Percentiles rank a stretch among this genome's conserved stretches.
These are phyloP conservation scores for Drosophila pectinifera DNA, from an alignment of 1,140 invertebrate genomes.

Conservation along the genomic window DNA sequence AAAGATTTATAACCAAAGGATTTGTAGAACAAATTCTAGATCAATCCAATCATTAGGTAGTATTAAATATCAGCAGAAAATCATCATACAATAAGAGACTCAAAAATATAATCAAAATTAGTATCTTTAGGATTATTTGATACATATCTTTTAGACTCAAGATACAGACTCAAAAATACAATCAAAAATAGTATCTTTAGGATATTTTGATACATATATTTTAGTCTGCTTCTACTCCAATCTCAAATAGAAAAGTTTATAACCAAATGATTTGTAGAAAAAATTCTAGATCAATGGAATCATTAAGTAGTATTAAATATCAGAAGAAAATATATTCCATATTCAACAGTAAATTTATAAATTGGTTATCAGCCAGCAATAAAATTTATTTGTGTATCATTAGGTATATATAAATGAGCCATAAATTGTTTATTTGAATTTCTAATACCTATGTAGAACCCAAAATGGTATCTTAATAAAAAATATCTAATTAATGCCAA, in stretches of 20 bases:
- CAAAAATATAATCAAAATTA: neutral
- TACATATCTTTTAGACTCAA: neutral
- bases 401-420: neutral
- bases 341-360: too few species aligned
- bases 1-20: neutral
- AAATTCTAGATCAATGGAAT: neutral
- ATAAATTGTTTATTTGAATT: neutral
- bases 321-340: too few species aligned
- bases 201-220: neutral
- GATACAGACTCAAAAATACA: accelerated
- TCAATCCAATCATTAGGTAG: too few species aligned
- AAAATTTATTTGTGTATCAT: too few species aligned
- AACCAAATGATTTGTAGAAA: neutral
- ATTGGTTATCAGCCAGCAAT: too few species aligned
- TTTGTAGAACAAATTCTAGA: neutral
- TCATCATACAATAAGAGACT: too few species aligned
- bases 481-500: constrained; percentile 1
- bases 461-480: neutral
- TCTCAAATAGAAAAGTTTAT: too few species aligned
- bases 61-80: too few species aligned
- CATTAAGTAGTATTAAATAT: neutral
- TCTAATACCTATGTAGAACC: neutral
- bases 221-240: neutral
- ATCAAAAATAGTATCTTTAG: neutral
- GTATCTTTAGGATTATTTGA: neutral